These are phyloP conservation scores for Agrotis puta DNA, from an alignment of 2,888 invertebrate genomes.

Conservation along the genomic window DNA sequence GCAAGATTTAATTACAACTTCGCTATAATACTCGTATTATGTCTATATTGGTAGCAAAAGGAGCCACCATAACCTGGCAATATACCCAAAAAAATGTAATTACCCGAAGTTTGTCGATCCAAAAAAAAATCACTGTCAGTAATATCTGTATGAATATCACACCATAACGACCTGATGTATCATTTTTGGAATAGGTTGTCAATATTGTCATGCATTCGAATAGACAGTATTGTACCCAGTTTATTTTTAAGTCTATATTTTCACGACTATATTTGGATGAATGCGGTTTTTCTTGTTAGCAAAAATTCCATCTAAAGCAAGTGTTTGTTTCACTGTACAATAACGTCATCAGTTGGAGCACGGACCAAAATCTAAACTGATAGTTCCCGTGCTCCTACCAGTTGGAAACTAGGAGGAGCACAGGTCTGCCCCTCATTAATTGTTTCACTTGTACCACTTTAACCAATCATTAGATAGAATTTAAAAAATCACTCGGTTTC, in stretches of 20 bases:
- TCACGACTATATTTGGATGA: background rate
- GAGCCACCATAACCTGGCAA: background rate
- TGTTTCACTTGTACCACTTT: background rate
- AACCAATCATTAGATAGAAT: background rate
- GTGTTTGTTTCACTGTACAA: too few relatives aligned
- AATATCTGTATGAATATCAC: background rate
- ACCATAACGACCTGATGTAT: background rate
- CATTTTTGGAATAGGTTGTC: background rate
- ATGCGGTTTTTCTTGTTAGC: background rate
- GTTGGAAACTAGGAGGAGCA: too few relatives aligned
- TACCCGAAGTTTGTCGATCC: too few relatives aligned
- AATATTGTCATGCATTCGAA: background rate
- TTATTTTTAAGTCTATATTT: background rate
- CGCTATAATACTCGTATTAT: too few relatives aligned
- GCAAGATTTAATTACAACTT: background rate
- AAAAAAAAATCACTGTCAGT: background rate
- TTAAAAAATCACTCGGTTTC: background rate
- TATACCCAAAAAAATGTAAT: too few relatives aligned
- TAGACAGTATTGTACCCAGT: background rate
- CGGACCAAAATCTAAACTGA: too few relatives aligned
- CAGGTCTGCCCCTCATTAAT: too few relatives aligned
- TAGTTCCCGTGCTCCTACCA: too few relatives aligned
- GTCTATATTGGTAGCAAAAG: background rate
- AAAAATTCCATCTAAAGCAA: too few relatives aligned
- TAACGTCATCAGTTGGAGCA: too few relatives aligned